phyloP scores from a whole-genome alignment of 2,113 vertebrate genomes.

The Xenopus borealis region DNA sequence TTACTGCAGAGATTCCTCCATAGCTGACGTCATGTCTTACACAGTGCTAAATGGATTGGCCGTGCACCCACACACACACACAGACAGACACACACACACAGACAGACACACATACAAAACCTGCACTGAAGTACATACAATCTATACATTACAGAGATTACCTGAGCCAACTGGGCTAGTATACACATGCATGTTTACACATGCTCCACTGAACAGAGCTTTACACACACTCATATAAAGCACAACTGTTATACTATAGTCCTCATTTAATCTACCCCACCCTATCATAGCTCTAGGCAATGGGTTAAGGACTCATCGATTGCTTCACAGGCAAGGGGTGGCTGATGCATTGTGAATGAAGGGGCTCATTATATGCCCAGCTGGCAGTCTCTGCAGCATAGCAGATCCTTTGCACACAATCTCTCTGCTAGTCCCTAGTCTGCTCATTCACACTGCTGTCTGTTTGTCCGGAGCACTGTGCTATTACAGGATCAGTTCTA shows the following conservation, averaged over 20 bases:
- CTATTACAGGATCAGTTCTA: too few species aligned
- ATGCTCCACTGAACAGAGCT: background rate
- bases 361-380: background rate
- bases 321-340: background rate
- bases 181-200: too few species aligned
- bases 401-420: background rate
- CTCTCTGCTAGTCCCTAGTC: background rate
- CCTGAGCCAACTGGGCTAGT: too few species aligned
- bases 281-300: background rate
- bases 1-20: background rate
- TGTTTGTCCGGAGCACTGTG: background rate
- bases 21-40: background rate
- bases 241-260: background rate
- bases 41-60: background rate
- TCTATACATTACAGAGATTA: background rate
- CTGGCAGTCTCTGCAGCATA: background rate
- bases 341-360: constrained; percentile 1
- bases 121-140: background rate
- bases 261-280: background rate
- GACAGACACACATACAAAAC: too few species aligned
- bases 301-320: constrained; percentile 1
- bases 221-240: background rate
- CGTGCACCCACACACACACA: too few species aligned
- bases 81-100: too few species aligned
- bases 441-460: background rate